Conservation (phyloP, 2,113 vertebrate genomes). For the Strix aluco region DNA sequence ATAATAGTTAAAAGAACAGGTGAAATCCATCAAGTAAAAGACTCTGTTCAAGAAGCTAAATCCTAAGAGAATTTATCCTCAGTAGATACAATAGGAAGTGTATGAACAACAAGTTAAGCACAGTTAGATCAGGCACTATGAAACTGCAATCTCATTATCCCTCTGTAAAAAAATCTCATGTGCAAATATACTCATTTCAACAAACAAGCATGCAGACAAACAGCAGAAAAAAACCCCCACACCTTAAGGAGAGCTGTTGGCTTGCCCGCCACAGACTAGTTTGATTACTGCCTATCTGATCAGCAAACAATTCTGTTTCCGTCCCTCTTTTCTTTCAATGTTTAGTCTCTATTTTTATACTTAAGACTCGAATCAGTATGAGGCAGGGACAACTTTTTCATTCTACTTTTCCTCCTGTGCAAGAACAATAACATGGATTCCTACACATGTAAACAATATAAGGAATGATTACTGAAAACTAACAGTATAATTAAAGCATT, state of each 20-base stretch:
- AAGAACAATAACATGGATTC: neutral
- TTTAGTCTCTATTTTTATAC: neutral
- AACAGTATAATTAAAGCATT: neutral
- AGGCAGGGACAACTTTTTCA: neutral
- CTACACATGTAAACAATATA: neutral
- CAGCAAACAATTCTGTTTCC: neutral
- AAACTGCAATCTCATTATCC: neutral
- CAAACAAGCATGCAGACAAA: neutral
- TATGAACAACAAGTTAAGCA: neutral
- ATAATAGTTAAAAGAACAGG: neutral
- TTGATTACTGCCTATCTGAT: neutral
- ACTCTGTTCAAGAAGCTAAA: neutral
- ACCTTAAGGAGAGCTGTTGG: neutral
- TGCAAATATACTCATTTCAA: neutral
- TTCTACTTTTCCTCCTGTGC: neutral
- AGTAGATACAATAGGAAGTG: neutral
- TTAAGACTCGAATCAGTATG: neutral
- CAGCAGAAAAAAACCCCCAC: fast-evolving
- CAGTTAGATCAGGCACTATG: neutral
- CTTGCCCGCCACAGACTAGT: neutral
- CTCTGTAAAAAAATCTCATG: neutral
- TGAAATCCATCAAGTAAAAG: neutral
- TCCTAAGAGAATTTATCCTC: neutral
- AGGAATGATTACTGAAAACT: neutral
- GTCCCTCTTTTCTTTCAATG: neutral